Evolutionary conservation across 2,113 vertebrate genomes (phyloP).

Genomic region (Cichladusa arquata): DNA sequence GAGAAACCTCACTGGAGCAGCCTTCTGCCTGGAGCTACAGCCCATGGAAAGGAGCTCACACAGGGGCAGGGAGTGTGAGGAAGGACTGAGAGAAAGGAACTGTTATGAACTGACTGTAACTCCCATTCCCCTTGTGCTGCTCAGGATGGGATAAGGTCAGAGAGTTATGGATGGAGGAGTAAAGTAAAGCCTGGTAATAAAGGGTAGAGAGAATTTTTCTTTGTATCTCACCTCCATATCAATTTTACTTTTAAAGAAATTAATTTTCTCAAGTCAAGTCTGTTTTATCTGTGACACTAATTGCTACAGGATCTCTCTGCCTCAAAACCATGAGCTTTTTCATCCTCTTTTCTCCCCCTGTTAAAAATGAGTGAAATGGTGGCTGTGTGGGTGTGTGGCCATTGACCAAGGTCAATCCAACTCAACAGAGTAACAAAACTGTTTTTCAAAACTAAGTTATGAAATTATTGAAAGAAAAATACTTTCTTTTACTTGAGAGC

Average conservation of each 20-base stretch:
- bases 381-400: accelerated
- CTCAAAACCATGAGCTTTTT: neutral
- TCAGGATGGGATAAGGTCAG: neutral
- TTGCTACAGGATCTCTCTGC: neutral
- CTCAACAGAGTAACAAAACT: neutral
- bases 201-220: neutral
- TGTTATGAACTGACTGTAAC: neutral
- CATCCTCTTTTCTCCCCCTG: neutral
- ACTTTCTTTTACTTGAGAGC: neutral
- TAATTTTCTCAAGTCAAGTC: neutral
- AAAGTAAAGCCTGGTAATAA: neutral
- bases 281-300: neutral
- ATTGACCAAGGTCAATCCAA: neutral
- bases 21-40: neutral
- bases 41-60: neutral
- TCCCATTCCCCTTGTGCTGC: too few species aligned
- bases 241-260: neutral
- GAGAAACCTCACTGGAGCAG: neutral
- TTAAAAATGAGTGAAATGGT: neutral
- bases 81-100: too few species aligned
- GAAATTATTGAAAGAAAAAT: neutral
- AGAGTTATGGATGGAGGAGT: neutral
- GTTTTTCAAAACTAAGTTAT: neutral
- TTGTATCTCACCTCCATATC: neutral
- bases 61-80: neutral